Conservation (phyloP, 1,140 invertebrate species). For the Drosophila pseudoananassae region DNA sequence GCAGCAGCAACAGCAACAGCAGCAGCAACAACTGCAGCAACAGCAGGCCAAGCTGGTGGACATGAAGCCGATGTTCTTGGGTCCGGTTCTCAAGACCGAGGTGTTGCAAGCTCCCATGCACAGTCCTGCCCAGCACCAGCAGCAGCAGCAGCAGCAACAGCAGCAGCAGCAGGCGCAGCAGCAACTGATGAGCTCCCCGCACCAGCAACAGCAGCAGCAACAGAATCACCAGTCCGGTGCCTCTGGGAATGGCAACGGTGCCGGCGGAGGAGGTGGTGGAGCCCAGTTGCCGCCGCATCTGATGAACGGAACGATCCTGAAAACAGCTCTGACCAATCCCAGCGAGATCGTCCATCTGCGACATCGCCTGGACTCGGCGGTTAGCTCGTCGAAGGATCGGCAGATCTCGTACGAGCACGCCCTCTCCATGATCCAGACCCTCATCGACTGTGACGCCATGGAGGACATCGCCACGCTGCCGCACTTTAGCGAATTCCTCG, state of each 20-base stretch:
- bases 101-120: constrained; percentile 73
- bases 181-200: constrained; percentile 47
- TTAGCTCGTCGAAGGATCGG: constrained; percentile 93
- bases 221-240: constrained; percentile 69
- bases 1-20: constrained; percentile 66
- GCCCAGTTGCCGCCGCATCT: constrained; percentile 88
- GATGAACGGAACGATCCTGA: constrained; percentile 95
- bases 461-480: constrained; percentile 96
- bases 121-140: constrained; percentile 64
- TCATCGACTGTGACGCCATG: constrained; percentile 97
- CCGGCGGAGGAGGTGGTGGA: constrained; percentile 6
- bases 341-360: constrained; percentile 95
- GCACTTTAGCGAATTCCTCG: constrained; percentile 95
- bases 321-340: constrained; percentile 96
- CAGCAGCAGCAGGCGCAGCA: constrained; percentile 58
- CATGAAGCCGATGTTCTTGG: constrained; percentile 78
- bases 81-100: constrained; percentile 68
- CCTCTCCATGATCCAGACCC: constrained; percentile 93
- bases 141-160: constrained; percentile 50
- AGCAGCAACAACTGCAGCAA: constrained; percentile 74
- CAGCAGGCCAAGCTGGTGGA: constrained; percentile 79
- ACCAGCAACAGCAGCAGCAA: constrained; percentile 58
- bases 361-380: constrained; percentile 93
- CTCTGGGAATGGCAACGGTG: background rate
- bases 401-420: constrained; percentile 92